Evolutionary conservation across 2,888 invertebrate species (phyloP), one percentile per base, ranked within the genome.

Genomic region (Adelphocoris suturalis): DNA sequence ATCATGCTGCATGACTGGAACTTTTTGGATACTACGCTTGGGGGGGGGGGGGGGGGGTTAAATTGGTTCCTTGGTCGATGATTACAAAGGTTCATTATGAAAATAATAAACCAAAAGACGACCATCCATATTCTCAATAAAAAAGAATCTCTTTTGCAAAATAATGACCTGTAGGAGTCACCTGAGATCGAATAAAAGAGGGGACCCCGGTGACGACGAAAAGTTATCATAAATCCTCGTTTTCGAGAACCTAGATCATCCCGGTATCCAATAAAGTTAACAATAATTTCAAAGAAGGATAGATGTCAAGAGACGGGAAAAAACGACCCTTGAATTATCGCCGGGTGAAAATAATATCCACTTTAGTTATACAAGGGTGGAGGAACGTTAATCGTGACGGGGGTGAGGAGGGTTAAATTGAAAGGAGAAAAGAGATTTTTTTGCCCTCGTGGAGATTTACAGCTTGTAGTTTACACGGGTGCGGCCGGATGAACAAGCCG

Each of bases 311-410:
- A 48, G 47, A 46, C 81, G 48, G 46, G 23, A 23, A 23, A 9
- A 12, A 3, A 52, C 52, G 19, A 16, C 37, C 37, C 82, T 27
- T 82, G 48, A 82, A 82, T 82, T 82, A 82, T 52, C 52, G 16
- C 82, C 16, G 48, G 52, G 23, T 82, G 82, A 23, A 82, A 82
- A 82, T 82, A 82, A 82, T 82, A 82, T 82, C 82, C 52, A 82
- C 82, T 82, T 82, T 82, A 52, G 19, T 82, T 47, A 52, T 19
- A 82, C 27, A 82, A 52, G 52, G 12, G 48, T 47, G n/a, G 19
- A 81, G 48, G n/a, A 13, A 1, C 3, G n/a, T 7, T 11, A 9
- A 12, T 0, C 12, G 47, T 9, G 82, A 23, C 23, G 14, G 52
- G 27, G 27, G n/a, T 28, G 16, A 37, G 52, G 55, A 46, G 55